Conservation (phyloP, 1,140 invertebrate species). For the Achatina immaculata region DNA sequence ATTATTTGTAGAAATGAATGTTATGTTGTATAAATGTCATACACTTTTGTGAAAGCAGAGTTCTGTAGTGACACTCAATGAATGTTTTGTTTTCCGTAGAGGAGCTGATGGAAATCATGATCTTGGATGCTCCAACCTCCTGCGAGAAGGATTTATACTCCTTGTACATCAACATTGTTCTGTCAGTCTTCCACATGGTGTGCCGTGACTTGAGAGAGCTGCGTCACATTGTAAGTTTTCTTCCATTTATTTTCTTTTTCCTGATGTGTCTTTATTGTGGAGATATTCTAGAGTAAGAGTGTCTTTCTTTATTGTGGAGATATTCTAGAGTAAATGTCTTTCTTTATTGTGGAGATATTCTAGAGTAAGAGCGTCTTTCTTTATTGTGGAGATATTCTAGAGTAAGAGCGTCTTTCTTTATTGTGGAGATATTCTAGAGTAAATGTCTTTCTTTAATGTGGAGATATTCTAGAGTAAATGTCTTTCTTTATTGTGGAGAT, state of each 20-base stretch:
- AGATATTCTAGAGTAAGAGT: background rate
- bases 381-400: too few species aligned
- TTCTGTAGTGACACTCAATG: too few species aligned
- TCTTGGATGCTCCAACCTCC: slow-evolving; percentile 67
- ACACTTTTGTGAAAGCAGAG: too few species aligned
- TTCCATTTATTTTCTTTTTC: slow-evolving; percentile 8
- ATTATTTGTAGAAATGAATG: background rate
- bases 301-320: background rate
- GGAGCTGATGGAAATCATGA: slow-evolving; percentile 82
- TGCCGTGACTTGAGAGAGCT: slow-evolving; percentile 87
- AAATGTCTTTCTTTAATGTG: too few species aligned
- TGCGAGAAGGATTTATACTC: slow-evolving; percentile 78
- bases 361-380: too few species aligned
- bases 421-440: too few species aligned
- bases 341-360: too few species aligned
- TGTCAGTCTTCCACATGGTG: slow-evolving; percentile 84
- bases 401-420: too few species aligned
- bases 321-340: too few species aligned
- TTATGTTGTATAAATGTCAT: background rate
- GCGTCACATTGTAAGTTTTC: slow-evolving; percentile 74
- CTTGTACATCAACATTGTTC: slow-evolving; percentile 84
- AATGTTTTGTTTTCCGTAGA: slow-evolving; percentile 70
- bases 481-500: too few species aligned
- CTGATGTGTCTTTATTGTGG: background rate
- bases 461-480: too few species aligned